Evolutionary conservation across 2,797 vertebrate species (phyloP), one percentile per base, ranked within the genome.

Genomic region (Zenarchopterus dispar): DNA sequence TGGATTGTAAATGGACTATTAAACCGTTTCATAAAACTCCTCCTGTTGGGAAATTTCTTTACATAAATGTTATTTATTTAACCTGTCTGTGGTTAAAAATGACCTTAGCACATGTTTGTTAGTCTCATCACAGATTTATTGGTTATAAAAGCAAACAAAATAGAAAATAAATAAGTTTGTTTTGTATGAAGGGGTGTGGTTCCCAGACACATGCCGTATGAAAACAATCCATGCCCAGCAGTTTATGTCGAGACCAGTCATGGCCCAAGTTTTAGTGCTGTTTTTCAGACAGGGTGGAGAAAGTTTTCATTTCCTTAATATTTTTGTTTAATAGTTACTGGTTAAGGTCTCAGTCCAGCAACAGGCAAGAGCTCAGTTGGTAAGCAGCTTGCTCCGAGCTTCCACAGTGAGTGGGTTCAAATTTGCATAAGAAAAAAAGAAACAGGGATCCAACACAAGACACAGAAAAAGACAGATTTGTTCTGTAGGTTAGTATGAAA

Each of bases 91-190:
- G 15, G 36, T 39, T 69, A 80, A 33, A 82, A 73, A 81, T 56
- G 19, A 82, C 43, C 33, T 42, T 49, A 77, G 72, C 47, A 75
- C 7, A 53, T 24, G 22, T 61, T 57, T 67, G 21, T 59, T 68
- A 53, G 65, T 81, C 73, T 88, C 86, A 88, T 85, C 83, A 90
- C 84, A 89, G 86, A 85, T 93, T 94, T 93, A 94, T 93, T 93
- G 91, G 85, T 90, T 91, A 91, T 86, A 89, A 88, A 91, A 89
- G 75, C 83, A 90, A 90, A 90, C 77, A 79, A 88, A 88, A 84
- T 81, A 81, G 77, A 88, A 92, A 93, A 93, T 93, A 92, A 94
- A 92, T 93, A 91, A 86, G 62, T 83, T 84, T 77, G 67, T 88
- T 62, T 75, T 73, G 80, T 84, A 67, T 64, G 55, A 48, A 88